Base-by-base conservation (phyloP, 2,888 invertebrate genomes). In the Smittia sp. region DNA sequence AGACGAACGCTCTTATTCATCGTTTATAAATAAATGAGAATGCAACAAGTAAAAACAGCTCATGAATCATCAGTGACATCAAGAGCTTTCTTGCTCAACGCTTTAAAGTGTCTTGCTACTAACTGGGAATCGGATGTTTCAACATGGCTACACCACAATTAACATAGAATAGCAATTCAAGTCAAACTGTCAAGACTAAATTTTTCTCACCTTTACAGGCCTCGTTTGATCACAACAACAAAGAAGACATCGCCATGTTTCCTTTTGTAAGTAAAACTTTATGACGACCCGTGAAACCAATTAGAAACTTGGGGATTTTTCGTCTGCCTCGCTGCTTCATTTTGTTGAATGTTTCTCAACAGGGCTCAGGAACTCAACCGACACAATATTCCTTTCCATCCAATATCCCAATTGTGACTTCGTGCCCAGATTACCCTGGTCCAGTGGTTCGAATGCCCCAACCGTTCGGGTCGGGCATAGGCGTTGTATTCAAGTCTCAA, bases 141-240 rank as follows among this genome's bases (percentile, higher is more conserved):
- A 62, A 63, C 63, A 27, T 63, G 63, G 63, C 58, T 18, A 2
- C 25, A 25, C 27, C 63, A n/a, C 25, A 63, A 63, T 63, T 63
- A 63, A 25, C 63, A 63, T 63, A 63, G 27, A 63, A 63, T 27
- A 24, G 7, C 13, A 6, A n/a, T n/a, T n/a, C n/a, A 24, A 63
- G 11, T 9, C 3, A 9, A 15, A 13, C 22, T 3, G 9, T 63
- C 63, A 63, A 63, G 63, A 27, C 20, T 63, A 6, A 20, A 2
- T 27, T 25, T 63, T 63, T 63, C 22, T 63, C 27, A 24, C 7
- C 27, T n/a, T 27, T 27, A 25, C n/a, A 63, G 63, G n/a, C 11
- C 18, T 46, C 18, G 52, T 58, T 15, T 22, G 27, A 63, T n/a
- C 63, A 25, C n/a, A 25, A 63, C 7, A 24, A 63, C 1, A 25